These are phyloP conservation scores for Arctia plantaginis DNA, from an alignment of 2,888 invertebrate species.

Conservation along the genomic window DNA sequence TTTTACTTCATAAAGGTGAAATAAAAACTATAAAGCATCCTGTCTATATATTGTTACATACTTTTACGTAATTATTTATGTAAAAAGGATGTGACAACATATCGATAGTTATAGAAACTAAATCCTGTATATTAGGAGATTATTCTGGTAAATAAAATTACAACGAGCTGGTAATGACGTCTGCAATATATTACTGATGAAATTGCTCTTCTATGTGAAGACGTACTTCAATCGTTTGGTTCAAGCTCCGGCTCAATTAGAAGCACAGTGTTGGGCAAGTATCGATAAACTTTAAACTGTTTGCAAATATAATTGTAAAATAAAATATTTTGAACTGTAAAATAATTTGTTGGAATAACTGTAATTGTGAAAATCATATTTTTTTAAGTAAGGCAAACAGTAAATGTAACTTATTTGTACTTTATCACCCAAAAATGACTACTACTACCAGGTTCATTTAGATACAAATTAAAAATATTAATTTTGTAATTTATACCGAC, in stretches of 20 bases:
- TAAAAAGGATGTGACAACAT: neutral
- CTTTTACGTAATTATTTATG: neutral
- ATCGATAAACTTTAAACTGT: constrained; percentile 25
- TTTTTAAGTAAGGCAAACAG: no score
- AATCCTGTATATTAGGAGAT: neutral
- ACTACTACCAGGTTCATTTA: no score
- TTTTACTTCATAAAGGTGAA: no score
- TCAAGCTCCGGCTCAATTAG: constrained; percentile 55
- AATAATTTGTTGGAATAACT: no score
- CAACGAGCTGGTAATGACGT: constrained; percentile 48
- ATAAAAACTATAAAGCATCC: no score
- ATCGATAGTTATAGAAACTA: neutral
- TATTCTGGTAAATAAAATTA: constrained; percentile 16
- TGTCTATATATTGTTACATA: no score
- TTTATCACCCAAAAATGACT: no score
- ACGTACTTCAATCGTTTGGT: constrained; percentile 56
- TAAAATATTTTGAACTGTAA: no score
- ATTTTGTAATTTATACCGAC: no score
- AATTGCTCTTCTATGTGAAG: constrained; percentile 60
- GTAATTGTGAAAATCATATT: no score
- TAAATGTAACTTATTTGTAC: no score
- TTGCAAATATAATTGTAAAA: neutral
- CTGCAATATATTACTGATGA: constrained; percentile 54
- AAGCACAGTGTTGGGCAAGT: constrained; percentile 55
- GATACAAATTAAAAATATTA: no score